phyloP scores from a whole-genome alignment of 53 echinoderm and acorn worm species.

The Henricia sp. region DNA sequence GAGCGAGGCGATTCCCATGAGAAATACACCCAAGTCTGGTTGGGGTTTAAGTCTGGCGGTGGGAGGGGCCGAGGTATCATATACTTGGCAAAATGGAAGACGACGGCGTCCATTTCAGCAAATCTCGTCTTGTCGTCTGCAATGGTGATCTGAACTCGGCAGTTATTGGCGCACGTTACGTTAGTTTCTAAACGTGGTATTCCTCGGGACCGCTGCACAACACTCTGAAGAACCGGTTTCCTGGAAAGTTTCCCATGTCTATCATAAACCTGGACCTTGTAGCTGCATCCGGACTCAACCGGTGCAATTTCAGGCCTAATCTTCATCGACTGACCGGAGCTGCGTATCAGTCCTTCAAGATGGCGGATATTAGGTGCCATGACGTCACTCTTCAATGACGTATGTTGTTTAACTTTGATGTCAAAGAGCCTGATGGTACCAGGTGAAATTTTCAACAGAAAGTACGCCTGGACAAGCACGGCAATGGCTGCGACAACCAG shows the following conservation, averaged over 20 bases:
- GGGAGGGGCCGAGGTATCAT: conserved; percentile 1
- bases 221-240: neutral
- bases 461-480: neutral
- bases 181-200: neutral
- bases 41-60: neutral
- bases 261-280: conserved; percentile 20
- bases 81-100: conserved; percentile 26
- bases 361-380: neutral
- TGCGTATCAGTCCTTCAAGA: neutral
- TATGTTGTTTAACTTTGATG: neutral
- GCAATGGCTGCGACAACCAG: neutral
- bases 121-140: conserved; percentile 8
- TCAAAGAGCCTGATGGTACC: neutral
- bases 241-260: neutral
- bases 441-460: neutral
- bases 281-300: neutral
- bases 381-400: neutral
- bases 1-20: conserved; percentile 68
- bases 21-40: conserved; percentile 74
- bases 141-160: neutral
- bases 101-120: conserved; percentile 34
- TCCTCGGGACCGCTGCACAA: neutral
- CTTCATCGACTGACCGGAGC: neutral
- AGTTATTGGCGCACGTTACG: conserved; percentile 3
- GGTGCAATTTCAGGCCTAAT: neutral